Evolutionary conservation across 2,797 vertebrate species (phyloP).

Genomic region (Lepilemur septentrionalis): DNA sequence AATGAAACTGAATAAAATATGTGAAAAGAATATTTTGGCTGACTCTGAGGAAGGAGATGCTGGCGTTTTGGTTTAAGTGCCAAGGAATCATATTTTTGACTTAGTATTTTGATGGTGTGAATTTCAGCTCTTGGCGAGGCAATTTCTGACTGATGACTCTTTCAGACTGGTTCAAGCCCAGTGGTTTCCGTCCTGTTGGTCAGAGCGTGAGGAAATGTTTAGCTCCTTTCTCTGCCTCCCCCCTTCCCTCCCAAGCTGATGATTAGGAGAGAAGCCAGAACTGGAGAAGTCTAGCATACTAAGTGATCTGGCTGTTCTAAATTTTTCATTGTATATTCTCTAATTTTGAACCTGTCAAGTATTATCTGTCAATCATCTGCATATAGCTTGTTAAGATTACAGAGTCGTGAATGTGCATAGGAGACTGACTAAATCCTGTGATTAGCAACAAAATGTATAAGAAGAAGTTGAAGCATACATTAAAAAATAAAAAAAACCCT

Average conservation of each 20-base stretch:
- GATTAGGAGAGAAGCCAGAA: constrained; percentile 61
- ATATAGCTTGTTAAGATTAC: constrained; percentile 73
- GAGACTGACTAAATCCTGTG: constrained; percentile 62
- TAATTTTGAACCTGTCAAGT: constrained; percentile 78
- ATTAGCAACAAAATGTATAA: constrained; percentile 49
- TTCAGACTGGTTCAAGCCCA: not conserved
- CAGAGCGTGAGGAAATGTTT: not conserved
- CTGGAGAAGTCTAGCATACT: constrained; percentile 60
- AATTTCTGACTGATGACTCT: not conserved
- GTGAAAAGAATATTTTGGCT: constrained; percentile 69
- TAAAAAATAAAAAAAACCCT: not conserved
- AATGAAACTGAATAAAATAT: constrained; percentile 63
- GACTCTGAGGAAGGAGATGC: constrained; percentile 47
- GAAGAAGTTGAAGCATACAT: constrained; percentile 19
- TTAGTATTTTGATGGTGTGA: constrained; percentile 50
- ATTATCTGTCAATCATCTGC: constrained; percentile 68
- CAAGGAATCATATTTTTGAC: constrained; percentile 53
- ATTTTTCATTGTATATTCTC: constrained; percentile 71
- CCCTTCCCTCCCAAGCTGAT: not conserved
- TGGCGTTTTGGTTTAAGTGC: constrained; percentile 63
- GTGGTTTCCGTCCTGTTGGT: not conserved
- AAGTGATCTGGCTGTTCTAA: constrained; percentile 65
- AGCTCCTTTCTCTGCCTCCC: not conserved
- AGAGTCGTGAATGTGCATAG: constrained; percentile 46
- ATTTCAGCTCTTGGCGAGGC: constrained; percentile 24